Evolutionary conservation across 2,888 invertebrate species (phyloP).

Genomic region (Lasioglossum calceatum): DNA sequence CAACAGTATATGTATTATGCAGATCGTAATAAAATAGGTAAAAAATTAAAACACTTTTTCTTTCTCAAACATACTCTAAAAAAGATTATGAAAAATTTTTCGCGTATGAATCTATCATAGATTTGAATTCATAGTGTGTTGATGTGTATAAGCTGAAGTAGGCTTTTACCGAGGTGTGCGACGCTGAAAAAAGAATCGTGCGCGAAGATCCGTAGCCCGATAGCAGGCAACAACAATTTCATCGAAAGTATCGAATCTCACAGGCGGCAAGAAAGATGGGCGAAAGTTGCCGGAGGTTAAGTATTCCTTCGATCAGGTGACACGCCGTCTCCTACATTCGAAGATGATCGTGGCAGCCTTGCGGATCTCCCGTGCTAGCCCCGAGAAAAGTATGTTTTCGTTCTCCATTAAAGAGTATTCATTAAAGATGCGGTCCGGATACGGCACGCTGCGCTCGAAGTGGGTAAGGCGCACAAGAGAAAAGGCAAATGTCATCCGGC

Average conservation of each 20-base stretch:
- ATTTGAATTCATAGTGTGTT: no score
- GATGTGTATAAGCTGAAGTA: not conserved
- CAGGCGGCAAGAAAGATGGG: constrained; percentile 35
- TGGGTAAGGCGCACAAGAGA: constrained; percentile 66
- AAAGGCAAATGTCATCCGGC: constrained; percentile 71
- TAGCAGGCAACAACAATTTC: not conserved
- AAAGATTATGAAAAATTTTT: no score
- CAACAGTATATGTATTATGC: no score
- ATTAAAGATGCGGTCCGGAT: constrained; percentile 33
- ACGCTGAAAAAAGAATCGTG: not conserved
- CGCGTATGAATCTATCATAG: no score
- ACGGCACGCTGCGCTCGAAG: constrained; percentile 38
- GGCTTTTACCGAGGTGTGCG: not conserved
- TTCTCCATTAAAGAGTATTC: constrained; percentile 14
- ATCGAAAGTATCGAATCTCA: constrained; percentile 24
- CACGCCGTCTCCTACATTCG: constrained; percentile 22
- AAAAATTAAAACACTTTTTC: no score
- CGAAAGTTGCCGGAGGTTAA: constrained; percentile 28
- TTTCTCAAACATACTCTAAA: no score
- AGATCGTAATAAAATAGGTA: no score
- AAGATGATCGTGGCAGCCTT: constrained; percentile 20
- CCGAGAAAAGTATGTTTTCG: constrained; percentile 12
- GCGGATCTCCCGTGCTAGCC: not conserved
- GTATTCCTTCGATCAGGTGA: constrained; percentile 20
- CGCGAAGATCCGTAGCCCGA: not conserved